These are phyloP conservation scores for Hedya salicella DNA, from an alignment of 2,888 invertebrate genomes.

Conservation along the genomic window DNA sequence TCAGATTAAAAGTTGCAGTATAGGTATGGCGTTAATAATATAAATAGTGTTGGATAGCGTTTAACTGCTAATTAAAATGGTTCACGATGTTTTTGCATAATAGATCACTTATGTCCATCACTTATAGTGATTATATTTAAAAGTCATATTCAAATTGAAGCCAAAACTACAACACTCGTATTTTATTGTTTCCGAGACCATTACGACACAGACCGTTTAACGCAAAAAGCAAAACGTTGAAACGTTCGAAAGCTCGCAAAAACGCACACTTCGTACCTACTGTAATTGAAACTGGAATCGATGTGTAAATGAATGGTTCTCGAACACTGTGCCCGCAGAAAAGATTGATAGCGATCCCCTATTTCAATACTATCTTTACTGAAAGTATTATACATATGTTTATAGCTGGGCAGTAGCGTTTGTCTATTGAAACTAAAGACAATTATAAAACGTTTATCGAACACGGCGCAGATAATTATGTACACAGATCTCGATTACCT, in stretches of 20 bases:
- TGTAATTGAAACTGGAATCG: constrained; percentile 62
- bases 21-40: too few species aligned
- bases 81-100: too few species aligned
- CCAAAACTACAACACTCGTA: constrained; percentile 56
- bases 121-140: constrained; percentile 37
- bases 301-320: constrained; percentile 56
- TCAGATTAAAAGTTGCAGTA: too few species aligned
- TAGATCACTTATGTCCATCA: too few species aligned
- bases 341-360: constrained; percentile 34
- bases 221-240: constrained; percentile 61
- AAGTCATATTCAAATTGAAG: constrained; percentile 47
- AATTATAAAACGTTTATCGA: not conserved
- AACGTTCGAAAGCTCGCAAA: constrained; percentile 55
- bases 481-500: too few species aligned
- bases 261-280: constrained; percentile 56
- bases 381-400: not conserved
- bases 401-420: not conserved
- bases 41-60: too few species aligned
- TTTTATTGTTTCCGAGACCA: constrained; percentile 69
- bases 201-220: constrained; percentile 72
- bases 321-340: constrained; percentile 35
- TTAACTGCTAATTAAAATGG: too few species aligned
- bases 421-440: constrained; percentile 7
- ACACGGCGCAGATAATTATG: too few species aligned
- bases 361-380: constrained; percentile 25